phyloP scores from a whole-genome alignment of 2,797 vertebrate genomes.

The Tapera naevia region DNA sequence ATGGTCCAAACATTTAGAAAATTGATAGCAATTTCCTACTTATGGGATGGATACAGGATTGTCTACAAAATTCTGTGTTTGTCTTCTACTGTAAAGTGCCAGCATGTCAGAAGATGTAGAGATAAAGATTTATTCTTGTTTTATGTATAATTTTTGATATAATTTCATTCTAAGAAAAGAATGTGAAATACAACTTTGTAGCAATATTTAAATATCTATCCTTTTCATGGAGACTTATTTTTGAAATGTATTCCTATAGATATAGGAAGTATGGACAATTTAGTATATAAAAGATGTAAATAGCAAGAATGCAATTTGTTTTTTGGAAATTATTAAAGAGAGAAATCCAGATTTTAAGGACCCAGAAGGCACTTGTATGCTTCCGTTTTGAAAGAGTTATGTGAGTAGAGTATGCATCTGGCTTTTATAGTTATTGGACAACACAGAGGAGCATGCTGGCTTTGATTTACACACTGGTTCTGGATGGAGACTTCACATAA shows the following conservation, averaged over 20 bases:
- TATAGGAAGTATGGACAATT: neutral
- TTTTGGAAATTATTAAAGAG: neutral
- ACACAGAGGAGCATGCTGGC: neutral
- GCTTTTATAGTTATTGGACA: neutral
- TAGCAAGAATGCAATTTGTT: fast-evolving
- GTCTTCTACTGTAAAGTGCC: neutral
- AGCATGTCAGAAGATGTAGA: neutral
- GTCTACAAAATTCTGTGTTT: neutral
- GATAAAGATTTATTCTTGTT: neutral
- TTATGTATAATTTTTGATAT: neutral
- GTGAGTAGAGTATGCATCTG: neutral
- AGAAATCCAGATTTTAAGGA: neutral
- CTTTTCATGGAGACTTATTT: neutral
- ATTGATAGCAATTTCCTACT: neutral
- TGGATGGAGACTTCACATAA: neutral
- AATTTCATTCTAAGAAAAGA: neutral
- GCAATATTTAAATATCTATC: neutral
- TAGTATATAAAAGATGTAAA: neutral
- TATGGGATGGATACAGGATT: neutral
- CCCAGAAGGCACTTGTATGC: neutral
- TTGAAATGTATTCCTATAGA: neutral
- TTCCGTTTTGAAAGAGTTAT: neutral
- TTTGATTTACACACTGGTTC: neutral
- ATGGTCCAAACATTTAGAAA: neutral
- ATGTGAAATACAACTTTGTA: neutral